Evolutionary conservation across 2,797 vertebrate species (phyloP), one percentile per base, ranked within the genome.

Genomic region (Lepus oiostolus): DNA sequence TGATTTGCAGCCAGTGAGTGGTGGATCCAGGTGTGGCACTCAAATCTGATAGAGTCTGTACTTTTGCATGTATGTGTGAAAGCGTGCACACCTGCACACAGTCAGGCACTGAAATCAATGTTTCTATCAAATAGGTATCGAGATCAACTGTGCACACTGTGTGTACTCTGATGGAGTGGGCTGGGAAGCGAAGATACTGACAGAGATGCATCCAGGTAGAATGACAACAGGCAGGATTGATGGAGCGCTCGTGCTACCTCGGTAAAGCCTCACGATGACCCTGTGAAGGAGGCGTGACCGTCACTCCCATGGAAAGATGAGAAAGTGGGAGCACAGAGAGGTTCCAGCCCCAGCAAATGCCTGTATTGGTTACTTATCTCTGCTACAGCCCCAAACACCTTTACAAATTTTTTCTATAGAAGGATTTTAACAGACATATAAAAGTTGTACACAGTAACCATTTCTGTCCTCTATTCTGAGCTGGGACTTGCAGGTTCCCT

Each of bases 231-330:
- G 83, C 35, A 84, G 75, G 68, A 72, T 38, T 16, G 32, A 58
- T 0, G 7, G 58, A 79, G 67, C 17, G 19, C 50, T 83, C 47
- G 38, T 10, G n/a, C 84, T n/a, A n/a, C 67, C 17, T 75, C 60
- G 47, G 8, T 58, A 22, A 65, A 21, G 24, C 38, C 82, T 68
- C 70, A 76, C 28, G 22, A 4, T n/a, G 65, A 38, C 4, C 67
- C 68, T 62, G 28, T 11, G 54, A 94, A 88, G n/a, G 7, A 67
- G 54, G n/a, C 11, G 75, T 3, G 11, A 21, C 3, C 2, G 26
- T 70, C 32, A 71, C 30, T 76, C 38, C 67, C 72, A 54, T 83
- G 93, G 68, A 52, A 77, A 87, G 68, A 82, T 5, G 35, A 91
- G 67, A 72, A 26, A 82, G 60, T n/a, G 0, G 24, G 91, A 52